Conservation (phyloP, 2,113 vertebrate genomes). For the Cygnus buccinator region DNA sequence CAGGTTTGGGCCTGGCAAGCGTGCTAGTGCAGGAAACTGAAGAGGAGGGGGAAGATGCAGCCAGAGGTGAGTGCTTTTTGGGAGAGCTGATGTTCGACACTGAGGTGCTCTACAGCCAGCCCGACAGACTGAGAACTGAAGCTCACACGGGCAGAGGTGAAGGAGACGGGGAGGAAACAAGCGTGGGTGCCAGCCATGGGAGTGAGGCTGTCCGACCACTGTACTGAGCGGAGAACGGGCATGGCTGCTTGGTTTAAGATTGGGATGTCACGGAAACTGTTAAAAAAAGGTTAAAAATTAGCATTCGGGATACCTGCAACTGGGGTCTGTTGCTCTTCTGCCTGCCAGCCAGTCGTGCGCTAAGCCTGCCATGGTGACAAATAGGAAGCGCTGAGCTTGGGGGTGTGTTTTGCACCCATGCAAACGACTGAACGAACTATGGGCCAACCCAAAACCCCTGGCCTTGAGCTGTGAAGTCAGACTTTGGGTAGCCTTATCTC, state of each 20-base stretch:
- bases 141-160: neutral
- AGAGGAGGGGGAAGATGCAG: accelerated
- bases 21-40: neutral
- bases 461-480: neutral
- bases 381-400: accelerated
- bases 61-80: accelerated
- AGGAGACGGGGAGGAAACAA: neutral
- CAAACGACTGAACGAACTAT: neutral
- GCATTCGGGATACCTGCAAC: neutral
- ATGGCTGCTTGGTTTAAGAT: accelerated
- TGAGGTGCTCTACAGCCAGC: neutral
- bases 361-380: neutral
- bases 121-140: neutral
- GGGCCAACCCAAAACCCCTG: neutral
- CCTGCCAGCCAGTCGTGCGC: neutral
- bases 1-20: neutral
- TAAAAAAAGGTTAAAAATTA: neutral
- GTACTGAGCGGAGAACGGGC: accelerated
- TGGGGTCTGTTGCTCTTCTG: neutral
- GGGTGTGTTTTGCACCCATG: accelerated
- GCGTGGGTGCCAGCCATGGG: accelerated
- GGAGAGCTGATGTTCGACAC: neutral
- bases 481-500: neutral
- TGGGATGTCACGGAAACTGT: accelerated
- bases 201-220: neutral